Percentiles rank a stretch among this genome's conserved stretches.
phyloP scores from a whole-genome alignment of 2,113 vertebrate species.

The Turdus rufiventris region DNA sequence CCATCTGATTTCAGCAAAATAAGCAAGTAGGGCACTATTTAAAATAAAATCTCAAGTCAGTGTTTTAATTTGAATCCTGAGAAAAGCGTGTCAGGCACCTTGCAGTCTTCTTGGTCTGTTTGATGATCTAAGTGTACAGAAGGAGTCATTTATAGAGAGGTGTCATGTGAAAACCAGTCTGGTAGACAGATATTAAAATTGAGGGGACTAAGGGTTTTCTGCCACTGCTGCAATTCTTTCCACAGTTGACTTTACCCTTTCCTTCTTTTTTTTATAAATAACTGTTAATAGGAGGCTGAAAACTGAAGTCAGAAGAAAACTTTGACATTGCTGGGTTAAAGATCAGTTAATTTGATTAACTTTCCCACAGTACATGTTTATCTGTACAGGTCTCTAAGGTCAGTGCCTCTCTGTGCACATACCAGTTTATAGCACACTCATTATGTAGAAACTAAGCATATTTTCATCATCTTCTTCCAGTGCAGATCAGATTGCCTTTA shows the following conservation, averaged over 20 bases:
- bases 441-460: not conserved
- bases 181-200: not conserved
- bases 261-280: not conserved
- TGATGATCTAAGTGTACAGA: not conserved
- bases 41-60: conserved; percentile 25
- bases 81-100: not conserved
- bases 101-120: not conserved
- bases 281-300: not conserved
- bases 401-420: not conserved
- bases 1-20: conserved; percentile 2
- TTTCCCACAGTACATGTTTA: not conserved
- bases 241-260: not conserved
- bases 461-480: not conserved
- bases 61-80: conserved; percentile 28
- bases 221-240: not conserved
- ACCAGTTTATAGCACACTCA: not conserved
- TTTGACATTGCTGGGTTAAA: not conserved
- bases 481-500: not conserved
- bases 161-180: not conserved
- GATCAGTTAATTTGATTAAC: not conserved
- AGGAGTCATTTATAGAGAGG: not conserved
- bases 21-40: not conserved
- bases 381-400: not conserved
- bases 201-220: not conserved
- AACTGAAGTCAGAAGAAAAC: not conserved